These are phyloP conservation scores for Tridacna gigas DNA, from an alignment of 2,888 invertebrate species.

Conservation along the genomic window DNA sequence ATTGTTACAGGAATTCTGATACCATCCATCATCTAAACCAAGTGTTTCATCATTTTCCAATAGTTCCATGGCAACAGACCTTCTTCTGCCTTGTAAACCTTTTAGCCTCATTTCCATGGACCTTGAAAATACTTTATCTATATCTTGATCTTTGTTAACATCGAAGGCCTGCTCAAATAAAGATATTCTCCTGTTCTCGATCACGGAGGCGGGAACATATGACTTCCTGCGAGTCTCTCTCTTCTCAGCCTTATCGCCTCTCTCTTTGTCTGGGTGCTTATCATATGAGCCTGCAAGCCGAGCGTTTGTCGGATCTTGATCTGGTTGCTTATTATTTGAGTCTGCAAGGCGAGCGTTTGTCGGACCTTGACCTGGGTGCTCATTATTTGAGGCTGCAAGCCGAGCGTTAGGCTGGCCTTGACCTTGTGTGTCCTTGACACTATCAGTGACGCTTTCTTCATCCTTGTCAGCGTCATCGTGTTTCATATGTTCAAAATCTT, in stretches of 20 bases:
- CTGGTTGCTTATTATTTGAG: too few relatives aligned
- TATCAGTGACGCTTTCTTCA: not conserved
- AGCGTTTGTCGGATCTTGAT: too few relatives aligned
- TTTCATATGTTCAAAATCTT: constrained; percentile 3
- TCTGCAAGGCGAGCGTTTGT: too few relatives aligned
- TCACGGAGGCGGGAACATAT: constrained; percentile 11
- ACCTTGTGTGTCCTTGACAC: too few relatives aligned
- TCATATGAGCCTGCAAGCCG: too few relatives aligned
- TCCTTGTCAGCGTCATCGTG: not conserved
- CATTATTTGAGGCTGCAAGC: too few relatives aligned
- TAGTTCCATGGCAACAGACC: constrained; percentile 30
- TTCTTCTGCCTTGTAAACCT: constrained; percentile 10
- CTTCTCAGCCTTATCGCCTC: not conserved
- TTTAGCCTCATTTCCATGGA: constrained; percentile 4
- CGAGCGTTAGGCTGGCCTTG: too few relatives aligned
- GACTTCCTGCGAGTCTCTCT: not conserved
- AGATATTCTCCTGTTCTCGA: constrained; percentile 38
- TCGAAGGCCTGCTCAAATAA: constrained; percentile 42
- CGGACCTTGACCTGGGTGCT: too few relatives aligned
- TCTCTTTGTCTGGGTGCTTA: too few relatives aligned
- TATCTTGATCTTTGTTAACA: constrained; percentile 14
- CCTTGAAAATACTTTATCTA: constrained; percentile 24
- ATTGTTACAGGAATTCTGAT: not conserved
- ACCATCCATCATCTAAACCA: too few relatives aligned
- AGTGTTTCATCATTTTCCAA: constrained; percentile 10